phyloP scores from a whole-genome alignment of 2,888 invertebrate genomes.

The Fragum fragum region DNA sequence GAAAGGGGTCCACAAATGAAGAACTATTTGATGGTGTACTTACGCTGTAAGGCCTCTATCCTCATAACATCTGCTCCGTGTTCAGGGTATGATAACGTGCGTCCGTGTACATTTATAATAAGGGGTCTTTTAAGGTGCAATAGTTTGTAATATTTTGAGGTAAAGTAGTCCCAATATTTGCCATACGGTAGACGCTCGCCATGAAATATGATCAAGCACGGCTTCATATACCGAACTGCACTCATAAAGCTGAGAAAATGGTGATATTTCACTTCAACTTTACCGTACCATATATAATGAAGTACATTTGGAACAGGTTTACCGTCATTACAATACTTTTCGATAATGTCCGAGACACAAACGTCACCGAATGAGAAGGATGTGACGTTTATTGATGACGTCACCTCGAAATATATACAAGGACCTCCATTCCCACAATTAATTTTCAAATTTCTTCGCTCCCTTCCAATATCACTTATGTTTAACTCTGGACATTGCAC shows the following conservation, averaged over 20 bases:
- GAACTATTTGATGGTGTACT: not conserved
- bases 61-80: conserved; percentile 73
- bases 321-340: conserved; percentile 39
- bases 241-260: conserved; percentile 62
- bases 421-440: not conserved
- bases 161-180: conserved; percentile 70
- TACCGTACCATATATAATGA: conserved; percentile 62
- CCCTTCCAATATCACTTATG: not conserved
- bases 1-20: no score
- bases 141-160: conserved; percentile 66
- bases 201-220: conserved; percentile 73
- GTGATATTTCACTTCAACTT: conserved; percentile 40
- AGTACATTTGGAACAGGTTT: conserved; percentile 56
- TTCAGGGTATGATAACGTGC: conserved; percentile 59
- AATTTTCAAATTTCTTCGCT: not conserved
- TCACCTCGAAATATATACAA: not conserved
- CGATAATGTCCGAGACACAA: conserved; percentile 47
- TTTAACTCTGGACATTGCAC: not conserved
- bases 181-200: conserved; percentile 65
- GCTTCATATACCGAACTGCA: conserved; percentile 59
- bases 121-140: conserved; percentile 57
- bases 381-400: not conserved
- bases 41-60: conserved; percentile 68
- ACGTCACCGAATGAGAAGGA: conserved; percentile 23
- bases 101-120: conserved; percentile 61